Base-by-base conservation (phyloP, 2,113 vertebrate genomes). In the Dasyornis broadbenti region DNA sequence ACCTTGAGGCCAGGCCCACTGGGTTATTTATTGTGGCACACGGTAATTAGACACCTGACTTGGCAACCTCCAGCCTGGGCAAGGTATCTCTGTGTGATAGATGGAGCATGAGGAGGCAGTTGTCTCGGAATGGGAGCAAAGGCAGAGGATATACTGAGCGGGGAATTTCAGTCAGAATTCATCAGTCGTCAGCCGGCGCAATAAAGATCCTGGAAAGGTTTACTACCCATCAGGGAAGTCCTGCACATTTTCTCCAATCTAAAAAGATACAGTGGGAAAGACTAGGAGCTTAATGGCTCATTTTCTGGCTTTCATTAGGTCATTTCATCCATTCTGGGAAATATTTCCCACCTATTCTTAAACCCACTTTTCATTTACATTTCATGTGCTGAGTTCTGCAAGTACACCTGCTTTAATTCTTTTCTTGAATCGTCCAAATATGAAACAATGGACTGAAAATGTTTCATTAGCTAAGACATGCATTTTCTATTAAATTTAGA, bases 141-240 rank as follows among this genome's bases (percentile, higher is more conserved):
- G 31, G 61, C 37, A 59, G 33, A 53, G 44, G 26, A 64, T 85
- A 44, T 61, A 56, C 45, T 6, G 63, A 72, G 53, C 4, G 3
- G 70, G 70, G 88, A 76, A 40, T 82, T 94, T 64, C 57, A 91
- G 66, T 53, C 73, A 93, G 90, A 52, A 87, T 85, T 95, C 57
- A 91, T 89, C 73, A 63, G 78, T 82, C 21, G 5, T 53, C 84
- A 77, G 39, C 50, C 76, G n/a, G 9, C 70, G 66, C 68, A 77
- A 31, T 90, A 92, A 93, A 77, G 79, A 88, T 66, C n/a, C 52
- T 75, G 27, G 72, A 31, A 89, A 64, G 44, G 21, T 68, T 94
- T 94, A 91, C 50, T 91, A 4, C 73, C 37, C 60, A 57, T 72
- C 35, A 40, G 77, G 83, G 92, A 64, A 78, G 61, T 71, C 78